A percentile compares a stretch with the other conserved stretches of the same genome.
Evolutionary conservation across 2,797 vertebrate genomes (phyloP).

Genomic region (Falco naumanni): DNA sequence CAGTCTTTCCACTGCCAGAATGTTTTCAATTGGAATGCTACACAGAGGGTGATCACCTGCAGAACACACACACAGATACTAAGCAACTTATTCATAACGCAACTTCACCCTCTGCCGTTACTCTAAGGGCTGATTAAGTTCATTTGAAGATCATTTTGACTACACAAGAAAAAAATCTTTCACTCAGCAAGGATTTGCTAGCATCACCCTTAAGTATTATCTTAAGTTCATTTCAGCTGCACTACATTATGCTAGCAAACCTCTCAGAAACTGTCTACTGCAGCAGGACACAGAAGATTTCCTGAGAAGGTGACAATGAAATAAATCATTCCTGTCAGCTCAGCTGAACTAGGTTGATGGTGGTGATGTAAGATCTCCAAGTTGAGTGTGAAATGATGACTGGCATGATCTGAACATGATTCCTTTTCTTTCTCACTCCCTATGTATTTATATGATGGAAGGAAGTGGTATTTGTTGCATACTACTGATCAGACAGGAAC

Average conservation of each 20-base stretch:
- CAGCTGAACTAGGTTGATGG: not conserved
- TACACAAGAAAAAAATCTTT: not conserved
- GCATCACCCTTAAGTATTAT: not conserved
- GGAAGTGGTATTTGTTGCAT: not conserved
- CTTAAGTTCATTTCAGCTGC: not conserved
- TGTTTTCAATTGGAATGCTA: constrained; percentile 98
- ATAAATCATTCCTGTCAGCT: not conserved
- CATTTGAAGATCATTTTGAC: constrained; percentile 16
- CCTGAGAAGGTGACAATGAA: constrained; percentile 1
- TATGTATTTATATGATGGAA: not conserved
- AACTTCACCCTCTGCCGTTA: not conserved
- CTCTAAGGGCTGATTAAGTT: not conserved
- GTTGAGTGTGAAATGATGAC: not conserved
- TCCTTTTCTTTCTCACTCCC: not conserved
- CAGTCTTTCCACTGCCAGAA: constrained; percentile 94
- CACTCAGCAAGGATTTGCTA: not conserved
- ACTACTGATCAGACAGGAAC: not conserved
- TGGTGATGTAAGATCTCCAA: not conserved
- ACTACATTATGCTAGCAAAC: not conserved
- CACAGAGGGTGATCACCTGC: constrained; percentile 93
- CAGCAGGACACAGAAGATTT: not conserved
- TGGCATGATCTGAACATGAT: not conserved
- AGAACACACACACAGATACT: not conserved
- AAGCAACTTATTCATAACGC: not conserved
- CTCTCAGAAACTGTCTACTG: not conserved